Evolutionary conservation across 2,113 vertebrate species (phyloP).

Genomic region (Pagrus major): DNA sequence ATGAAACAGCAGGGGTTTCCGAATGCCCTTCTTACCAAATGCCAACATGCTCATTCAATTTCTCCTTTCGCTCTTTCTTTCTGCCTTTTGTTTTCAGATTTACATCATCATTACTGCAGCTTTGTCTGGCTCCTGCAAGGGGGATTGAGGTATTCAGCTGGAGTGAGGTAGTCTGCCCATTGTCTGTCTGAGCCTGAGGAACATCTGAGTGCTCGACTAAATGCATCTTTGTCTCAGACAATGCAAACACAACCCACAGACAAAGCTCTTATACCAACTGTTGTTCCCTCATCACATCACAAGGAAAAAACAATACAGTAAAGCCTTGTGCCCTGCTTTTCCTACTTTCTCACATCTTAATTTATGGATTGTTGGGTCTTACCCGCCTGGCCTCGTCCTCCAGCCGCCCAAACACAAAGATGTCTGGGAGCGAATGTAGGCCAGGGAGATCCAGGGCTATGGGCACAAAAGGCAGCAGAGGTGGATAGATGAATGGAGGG

Average conservation of each 20-base stretch:
- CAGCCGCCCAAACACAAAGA: conserved; percentile 57
- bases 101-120: conserved; percentile 61
- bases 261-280: conserved; percentile 54
- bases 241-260: conserved; percentile 44
- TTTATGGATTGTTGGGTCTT: conserved; percentile 56
- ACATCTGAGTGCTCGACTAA: conserved; percentile 46
- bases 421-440: conserved; percentile 68
- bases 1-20: conserved; percentile 55
- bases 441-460: conserved; percentile 38
- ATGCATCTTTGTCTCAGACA: conserved; percentile 66
- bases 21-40: conserved; percentile 70
- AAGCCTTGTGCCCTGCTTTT: conserved; percentile 45
- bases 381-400: conserved; percentile 31
- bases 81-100: conserved; percentile 71
- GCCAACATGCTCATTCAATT: conserved; percentile 64
- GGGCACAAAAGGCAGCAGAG: conserved; percentile 42
- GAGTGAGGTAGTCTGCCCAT: conserved; percentile 53
- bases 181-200: conserved; percentile 54
- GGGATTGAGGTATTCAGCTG: conserved; percentile 42
- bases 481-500: conserved; percentile 43
- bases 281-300: conserved; percentile 33
- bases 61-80: conserved; percentile 37
- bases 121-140: conserved; percentile 44
- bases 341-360: conserved; percentile 56
- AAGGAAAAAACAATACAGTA: conserved; percentile 40